These are phyloP conservation scores for Pycnonotus jocosus DNA, from an alignment of 2,113 vertebrate genomes.

Conservation along the genomic window DNA sequence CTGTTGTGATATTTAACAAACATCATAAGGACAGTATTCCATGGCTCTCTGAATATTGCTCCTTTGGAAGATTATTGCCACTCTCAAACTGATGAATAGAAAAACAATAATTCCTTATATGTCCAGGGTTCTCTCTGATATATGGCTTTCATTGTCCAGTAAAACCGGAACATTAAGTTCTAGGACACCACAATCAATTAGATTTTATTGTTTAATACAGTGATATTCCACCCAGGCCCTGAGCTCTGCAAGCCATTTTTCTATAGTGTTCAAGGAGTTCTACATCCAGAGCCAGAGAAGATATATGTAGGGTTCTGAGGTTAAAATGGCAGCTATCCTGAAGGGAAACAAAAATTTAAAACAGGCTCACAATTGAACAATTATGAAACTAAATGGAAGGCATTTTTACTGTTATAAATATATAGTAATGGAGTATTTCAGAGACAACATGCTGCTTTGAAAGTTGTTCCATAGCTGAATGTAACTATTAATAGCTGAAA, in stretches of 20 bases:
- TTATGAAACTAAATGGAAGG: not conserved
- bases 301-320: not conserved
- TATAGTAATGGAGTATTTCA: not conserved
- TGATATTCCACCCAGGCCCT: not conserved
- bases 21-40: not conserved
- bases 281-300: not conserved
- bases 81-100: not conserved
- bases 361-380: not conserved
- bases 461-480: not conserved
- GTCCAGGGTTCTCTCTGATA: not conserved
- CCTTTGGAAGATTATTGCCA: not conserved
- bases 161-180: constrained; percentile 14
- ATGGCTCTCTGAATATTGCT: not conserved
- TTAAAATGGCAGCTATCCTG: not conserved
- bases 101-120: not conserved
- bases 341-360: not conserved
- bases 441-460: not conserved
- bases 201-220: constrained; percentile 6
- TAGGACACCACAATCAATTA: constrained; percentile 18
- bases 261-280: not conserved
- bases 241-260: not conserved
- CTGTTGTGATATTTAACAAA: not conserved
- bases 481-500: not conserved
- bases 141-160: constrained; percentile 1
- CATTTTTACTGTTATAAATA: not conserved